Conservation (phyloP, 2,797 vertebrate species). For the Moxostoma hubbsi region DNA sequence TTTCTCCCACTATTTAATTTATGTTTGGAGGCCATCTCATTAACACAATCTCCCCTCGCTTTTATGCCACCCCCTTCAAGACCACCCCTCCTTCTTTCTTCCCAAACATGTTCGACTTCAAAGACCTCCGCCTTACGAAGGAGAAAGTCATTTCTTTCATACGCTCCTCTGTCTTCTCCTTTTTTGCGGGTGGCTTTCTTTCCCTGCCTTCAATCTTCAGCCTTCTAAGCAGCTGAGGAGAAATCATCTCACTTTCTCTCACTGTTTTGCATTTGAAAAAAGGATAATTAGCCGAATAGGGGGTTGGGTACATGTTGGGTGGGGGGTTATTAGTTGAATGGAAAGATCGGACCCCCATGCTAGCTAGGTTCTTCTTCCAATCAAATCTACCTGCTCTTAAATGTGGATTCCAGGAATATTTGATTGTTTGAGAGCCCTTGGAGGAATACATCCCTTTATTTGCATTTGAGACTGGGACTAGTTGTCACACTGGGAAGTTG, state of each 20-base stretch:
- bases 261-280: conserved; percentile 85
- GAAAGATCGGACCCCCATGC: conserved; percentile 47
- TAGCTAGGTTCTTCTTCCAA: conserved; percentile 43
- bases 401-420: conserved; percentile 28
- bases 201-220: conserved; percentile 40
- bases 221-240: conserved; percentile 70
- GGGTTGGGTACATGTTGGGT: conserved; percentile 56
- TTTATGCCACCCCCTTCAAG: conserved; percentile 55
- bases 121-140: conserved; percentile 73
- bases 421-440: neutral
- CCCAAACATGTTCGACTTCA: conserved; percentile 70
- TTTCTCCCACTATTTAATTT: conserved; percentile 83
- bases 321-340: conserved; percentile 52
- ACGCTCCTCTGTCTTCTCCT: conserved; percentile 58
- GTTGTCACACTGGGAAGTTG: no score
- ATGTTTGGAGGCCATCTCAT: conserved; percentile 83
- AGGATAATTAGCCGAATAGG: conserved; percentile 79
- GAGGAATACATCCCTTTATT: neutral
- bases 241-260: conserved; percentile 84
- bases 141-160: conserved; percentile 81
- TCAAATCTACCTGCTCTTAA: conserved; percentile 53
- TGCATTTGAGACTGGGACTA: neutral
- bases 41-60: conserved; percentile 81
- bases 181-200: conserved; percentile 62
- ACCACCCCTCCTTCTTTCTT: conserved; percentile 24